phyloP scores from a whole-genome alignment of 2,797 vertebrate genomes.

The Toxotes lorentzi region DNA sequence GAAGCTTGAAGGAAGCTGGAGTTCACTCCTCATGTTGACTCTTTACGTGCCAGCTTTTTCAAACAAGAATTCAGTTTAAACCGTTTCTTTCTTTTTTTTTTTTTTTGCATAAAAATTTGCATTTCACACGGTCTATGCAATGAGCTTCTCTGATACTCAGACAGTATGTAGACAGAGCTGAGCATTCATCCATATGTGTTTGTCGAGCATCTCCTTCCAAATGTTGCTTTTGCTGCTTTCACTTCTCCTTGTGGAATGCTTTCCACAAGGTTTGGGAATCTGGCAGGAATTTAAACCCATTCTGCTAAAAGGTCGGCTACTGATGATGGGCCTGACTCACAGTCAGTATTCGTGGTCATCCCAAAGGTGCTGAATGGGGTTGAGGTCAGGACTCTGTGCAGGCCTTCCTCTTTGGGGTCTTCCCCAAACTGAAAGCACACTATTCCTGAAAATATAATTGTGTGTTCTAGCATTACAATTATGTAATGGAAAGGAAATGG shows the following conservation, averaged over 20 bases:
- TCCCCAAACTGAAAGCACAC: neutral
- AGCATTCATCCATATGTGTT: neutral
- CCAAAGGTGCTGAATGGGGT: neutral
- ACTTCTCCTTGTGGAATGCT: neutral
- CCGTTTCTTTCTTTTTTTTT: no score
- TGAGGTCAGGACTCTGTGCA: neutral
- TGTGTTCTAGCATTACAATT: neutral
- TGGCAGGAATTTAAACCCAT: neutral
- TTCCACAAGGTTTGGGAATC: neutral
- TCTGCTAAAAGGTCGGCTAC: neutral
- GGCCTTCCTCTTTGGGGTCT: neutral
- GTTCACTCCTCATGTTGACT: neutral
- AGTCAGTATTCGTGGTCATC: constrained; percentile 1
- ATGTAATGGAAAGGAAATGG: neutral
- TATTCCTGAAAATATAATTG: neutral
- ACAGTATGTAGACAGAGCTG: neutral
- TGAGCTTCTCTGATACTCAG: neutral
- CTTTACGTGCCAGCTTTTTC: neutral
- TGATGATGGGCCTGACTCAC: neutral
- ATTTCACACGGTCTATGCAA: neutral
- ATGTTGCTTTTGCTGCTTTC: neutral
- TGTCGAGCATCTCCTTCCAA: neutral
- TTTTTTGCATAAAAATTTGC: neutral
- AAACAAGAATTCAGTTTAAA: neutral
- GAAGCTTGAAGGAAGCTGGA: neutral